Base-by-base conservation (phyloP, 2,113 vertebrate genomes). In the Morone saxatilis region DNA sequence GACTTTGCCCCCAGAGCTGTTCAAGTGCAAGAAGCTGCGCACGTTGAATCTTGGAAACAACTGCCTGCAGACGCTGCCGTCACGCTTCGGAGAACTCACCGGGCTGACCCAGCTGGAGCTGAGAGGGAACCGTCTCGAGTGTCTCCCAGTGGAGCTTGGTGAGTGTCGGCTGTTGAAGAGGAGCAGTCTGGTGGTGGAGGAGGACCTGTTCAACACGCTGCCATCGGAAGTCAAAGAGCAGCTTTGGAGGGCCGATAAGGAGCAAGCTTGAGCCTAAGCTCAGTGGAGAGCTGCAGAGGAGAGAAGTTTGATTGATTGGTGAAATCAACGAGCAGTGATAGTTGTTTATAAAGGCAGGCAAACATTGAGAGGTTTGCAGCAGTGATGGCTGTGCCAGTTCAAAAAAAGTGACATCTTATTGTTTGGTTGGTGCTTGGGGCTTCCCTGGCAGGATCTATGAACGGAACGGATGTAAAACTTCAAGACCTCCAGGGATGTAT, bases 41-140 rank as follows among this genome's bases (percentile, higher is more conserved):
- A 97, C 97, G 48, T 94, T 99, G 74, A 96, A 99, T 93, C 96
- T 99, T 89, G 98, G 98, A 1, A 99, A 97, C 95, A 99, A 99
- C 43, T 97, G 97, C 80, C 91, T 99, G 88, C 97, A 97, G 90
- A 96, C 96, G 0, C 95, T 99, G 79, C 97, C 98, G 0, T 98
- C 98, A 0, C 93, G 97, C 61, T 97, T 99, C 54, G 98, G 98
- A 0, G 98, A 99, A 89, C 96, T 99, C 63, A 97, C 95, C 0
- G 97, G 95, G 14, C 90, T 99, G 80, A 97, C 97, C 0, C 98
- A 98, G 95, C 96, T 99, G 4, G 98, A 99, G 95, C 96, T 99
- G 53, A 95, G 97, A 0, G 98, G 98, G 20, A 99, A 99, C 95
- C 96, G 97, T 19, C 88, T 99, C 43, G 98, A 99, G 94, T 97